Evolutionary conservation across 2,888 invertebrate genomes (phyloP).

Genomic region (Muscina levida): DNA sequence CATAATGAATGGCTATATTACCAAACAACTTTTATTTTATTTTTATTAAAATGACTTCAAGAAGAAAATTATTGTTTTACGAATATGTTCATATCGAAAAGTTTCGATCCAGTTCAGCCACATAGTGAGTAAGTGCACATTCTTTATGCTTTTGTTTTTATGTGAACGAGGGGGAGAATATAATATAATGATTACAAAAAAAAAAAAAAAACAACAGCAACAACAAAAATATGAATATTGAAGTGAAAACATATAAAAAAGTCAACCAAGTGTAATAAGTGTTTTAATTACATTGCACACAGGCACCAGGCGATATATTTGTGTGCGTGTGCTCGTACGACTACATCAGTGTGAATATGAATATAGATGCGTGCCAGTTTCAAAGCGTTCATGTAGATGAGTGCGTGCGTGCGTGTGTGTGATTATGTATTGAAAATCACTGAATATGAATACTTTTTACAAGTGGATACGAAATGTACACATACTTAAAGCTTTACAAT

Average conservation of each 20-base stretch:
- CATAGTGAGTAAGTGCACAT: too few species aligned
- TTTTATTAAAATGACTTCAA: slow-evolving; percentile 20
- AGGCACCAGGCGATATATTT: slow-evolving; percentile 1
- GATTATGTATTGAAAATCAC: slow-evolving; percentile 57
- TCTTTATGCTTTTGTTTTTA: slow-evolving; percentile 7
- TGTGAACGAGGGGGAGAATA: slow-evolving; percentile 3
- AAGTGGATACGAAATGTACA: slow-evolving; percentile 19
- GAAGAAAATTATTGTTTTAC: slow-evolving; percentile 32
- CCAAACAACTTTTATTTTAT: not conserved
- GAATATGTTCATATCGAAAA: slow-evolving; percentile 7
- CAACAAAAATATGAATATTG: slow-evolving; percentile 7
- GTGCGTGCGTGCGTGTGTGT: slow-evolving; percentile 24
- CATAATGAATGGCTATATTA: slow-evolving; percentile 3
- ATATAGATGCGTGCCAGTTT: not conserved
- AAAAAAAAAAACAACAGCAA: slow-evolving; percentile 22
- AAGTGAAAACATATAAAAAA: slow-evolving; percentile 18
- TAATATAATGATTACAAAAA: slow-evolving; percentile 54
- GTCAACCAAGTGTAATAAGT: slow-evolving; percentile 60
- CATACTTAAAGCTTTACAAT: slow-evolving; percentile 42
- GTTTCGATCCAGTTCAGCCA: not conserved
- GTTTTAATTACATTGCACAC: slow-evolving; percentile 60
- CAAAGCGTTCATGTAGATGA: slow-evolving; percentile 13
- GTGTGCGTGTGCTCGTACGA: not conserved
- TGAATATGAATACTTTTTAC: slow-evolving; percentile 49
- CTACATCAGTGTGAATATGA: not conserved